These are phyloP conservation scores for Brachyptera risi DNA, from an alignment of 2,888 invertebrate species.

Conservation along the genomic window DNA sequence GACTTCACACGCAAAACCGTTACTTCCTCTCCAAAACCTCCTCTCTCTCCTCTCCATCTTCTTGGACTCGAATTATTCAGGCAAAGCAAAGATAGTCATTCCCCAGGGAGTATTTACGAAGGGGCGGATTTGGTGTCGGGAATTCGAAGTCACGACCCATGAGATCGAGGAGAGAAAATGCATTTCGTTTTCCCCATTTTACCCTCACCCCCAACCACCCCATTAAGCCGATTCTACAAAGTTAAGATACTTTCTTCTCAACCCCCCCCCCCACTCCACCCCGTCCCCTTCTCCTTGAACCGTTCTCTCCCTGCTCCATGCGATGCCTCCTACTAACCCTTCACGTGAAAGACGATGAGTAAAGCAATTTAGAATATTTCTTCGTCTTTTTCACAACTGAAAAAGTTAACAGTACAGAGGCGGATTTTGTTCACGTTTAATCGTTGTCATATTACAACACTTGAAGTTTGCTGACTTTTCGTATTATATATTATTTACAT, in stretches of 20 bases:
- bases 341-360: no score
- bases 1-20: conserved; percentile 23
- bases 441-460: no score
- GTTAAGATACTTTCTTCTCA: background rate
- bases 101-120: conserved; percentile 10
- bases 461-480: no score
- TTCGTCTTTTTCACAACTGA: no score
- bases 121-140: background rate
- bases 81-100: background rate
- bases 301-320: no score
- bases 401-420: no score
- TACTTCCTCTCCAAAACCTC: background rate
- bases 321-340: no score
- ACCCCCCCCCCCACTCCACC: background rate
- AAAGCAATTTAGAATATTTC: no score
- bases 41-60: background rate
- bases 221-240: background rate
- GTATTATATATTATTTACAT: no score
- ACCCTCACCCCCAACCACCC: background rate
- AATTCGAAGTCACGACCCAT: background rate
- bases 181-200: background rate
- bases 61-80: background rate
- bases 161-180: background rate
- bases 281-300: background rate
- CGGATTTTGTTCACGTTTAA: no score